Percentiles rank a stretch among this genome's conserved stretches.
Evolutionary conservation across 2,113 vertebrate genomes (phyloP).

Genomic region (Pomatorhinus ruficollis): DNA sequence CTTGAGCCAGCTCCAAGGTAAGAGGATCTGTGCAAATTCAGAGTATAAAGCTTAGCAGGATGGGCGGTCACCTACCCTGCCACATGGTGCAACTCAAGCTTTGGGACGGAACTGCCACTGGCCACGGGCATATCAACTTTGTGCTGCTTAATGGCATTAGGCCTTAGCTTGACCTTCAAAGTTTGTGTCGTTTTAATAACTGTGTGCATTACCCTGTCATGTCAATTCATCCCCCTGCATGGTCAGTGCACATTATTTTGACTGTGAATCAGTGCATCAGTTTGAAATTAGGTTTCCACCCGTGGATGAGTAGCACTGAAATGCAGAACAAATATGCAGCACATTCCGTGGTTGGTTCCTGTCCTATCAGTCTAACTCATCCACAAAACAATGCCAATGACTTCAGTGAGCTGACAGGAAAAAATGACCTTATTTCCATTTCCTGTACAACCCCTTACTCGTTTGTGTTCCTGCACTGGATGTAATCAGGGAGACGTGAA

Average conservation of each 20-base stretch:
- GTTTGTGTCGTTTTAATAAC: background rate
- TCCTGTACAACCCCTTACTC: conserved; percentile 11
- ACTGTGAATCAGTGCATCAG: background rate
- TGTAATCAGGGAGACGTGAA: background rate
- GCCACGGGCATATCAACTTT: background rate
- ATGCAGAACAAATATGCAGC: background rate
- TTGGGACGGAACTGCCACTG: background rate
- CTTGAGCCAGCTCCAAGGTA: background rate
- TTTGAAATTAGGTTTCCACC: background rate
- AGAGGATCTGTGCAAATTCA: background rate
- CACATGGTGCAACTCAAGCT: background rate
- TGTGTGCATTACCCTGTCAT: background rate
- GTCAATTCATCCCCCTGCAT: background rate
- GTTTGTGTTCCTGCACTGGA: background rate
- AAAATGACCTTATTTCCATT: conserved; percentile 49
- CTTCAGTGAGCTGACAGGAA: conserved; percentile 28
- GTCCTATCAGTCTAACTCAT: conserved; percentile 7
- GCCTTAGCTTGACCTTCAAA: background rate
- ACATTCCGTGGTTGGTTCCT: background rate
- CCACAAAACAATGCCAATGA: conserved; percentile 15
- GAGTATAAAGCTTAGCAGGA: background rate
- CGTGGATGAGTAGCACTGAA: background rate
- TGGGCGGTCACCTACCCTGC: background rate
- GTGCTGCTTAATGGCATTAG: background rate
- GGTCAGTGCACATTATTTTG: background rate